A percentile compares a stretch with the other conserved stretches of the same genome.
These are phyloP conservation scores for Petaurus breviceps DNA, from an alignment of 2,113 vertebrate genomes.

Conservation along the genomic window DNA sequence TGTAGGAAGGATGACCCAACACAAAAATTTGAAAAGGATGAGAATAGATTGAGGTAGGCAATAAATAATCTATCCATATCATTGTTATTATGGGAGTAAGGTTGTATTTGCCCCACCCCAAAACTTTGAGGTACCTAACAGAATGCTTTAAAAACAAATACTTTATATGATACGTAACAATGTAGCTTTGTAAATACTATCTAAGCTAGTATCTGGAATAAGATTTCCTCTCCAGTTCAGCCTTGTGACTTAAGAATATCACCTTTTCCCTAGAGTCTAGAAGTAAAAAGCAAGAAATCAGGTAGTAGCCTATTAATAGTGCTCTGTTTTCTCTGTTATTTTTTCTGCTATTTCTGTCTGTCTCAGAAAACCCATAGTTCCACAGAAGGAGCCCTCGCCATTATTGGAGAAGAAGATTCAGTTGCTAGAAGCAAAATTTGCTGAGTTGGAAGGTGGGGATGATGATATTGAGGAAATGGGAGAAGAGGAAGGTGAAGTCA, in stretches of 20 bases:
- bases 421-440: conserved; percentile 98
- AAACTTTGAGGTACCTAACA: conserved; percentile 31
- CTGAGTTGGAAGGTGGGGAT: conserved; percentile 94
- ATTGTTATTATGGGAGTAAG: background rate
- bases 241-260: conserved; percentile 7
- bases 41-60: background rate
- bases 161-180: conserved; percentile 4
- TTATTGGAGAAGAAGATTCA: conserved; percentile 98
- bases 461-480: conserved; percentile 97
- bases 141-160: conserved; percentile 45
- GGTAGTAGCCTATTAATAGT: background rate
- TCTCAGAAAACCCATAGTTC: conserved; percentile 95
- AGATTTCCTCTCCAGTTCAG: conserved; percentile 12
- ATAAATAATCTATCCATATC: background rate
- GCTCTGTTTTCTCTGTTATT: conserved; percentile 18
- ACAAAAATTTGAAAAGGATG: background rate
- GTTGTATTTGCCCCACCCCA: background rate
- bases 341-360: conserved; percentile 46
- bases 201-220: background rate
- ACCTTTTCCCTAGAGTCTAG: conserved; percentile 1
- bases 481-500: conserved; percentile 94
- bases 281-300: conserved; percentile 16
- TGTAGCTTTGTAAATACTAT: conserved; percentile 38
- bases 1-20: background rate
- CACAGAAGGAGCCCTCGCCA: conserved; percentile 98